These are phyloP conservation scores for Macaria notata DNA, from an alignment of 2,888 invertebrate species.

Conservation along the genomic window DNA sequence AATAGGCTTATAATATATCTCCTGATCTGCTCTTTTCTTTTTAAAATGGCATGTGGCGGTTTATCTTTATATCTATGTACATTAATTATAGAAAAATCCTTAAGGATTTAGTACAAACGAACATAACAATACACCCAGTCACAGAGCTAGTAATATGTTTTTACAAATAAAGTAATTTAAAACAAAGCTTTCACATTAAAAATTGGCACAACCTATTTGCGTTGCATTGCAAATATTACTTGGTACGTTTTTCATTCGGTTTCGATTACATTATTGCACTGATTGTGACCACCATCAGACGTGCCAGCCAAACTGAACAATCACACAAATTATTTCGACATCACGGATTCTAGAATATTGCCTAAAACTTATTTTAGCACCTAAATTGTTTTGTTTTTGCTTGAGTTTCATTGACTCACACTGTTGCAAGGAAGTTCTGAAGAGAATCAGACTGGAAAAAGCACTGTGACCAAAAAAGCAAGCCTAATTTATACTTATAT, in stretches of 20 bases:
- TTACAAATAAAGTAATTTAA: conserved; percentile 8
- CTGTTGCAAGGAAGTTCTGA: no score
- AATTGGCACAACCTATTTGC: conserved; percentile 18
- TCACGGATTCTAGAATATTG: conserved; percentile 17
- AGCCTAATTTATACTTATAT: no score
- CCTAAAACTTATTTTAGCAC: conserved; percentile 14
- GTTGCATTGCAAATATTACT: conserved; percentile 20
- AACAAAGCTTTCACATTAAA: conserved; percentile 13
- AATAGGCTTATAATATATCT: no score
- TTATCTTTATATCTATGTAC: no score
- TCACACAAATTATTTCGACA: conserved; percentile 20
- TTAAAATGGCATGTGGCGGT: no score
- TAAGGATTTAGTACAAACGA: no score
- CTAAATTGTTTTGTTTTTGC: conserved; percentile 7
- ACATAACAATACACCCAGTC: no score
- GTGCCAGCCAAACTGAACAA: conserved; percentile 37
- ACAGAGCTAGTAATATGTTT: background rate
- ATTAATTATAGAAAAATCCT: no score
- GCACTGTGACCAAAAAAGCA: no score
- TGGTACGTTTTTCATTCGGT: conserved; percentile 30
- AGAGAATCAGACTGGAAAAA: no score
- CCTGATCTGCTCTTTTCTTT: no score
- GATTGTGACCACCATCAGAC: conserved; percentile 38
- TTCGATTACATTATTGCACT: conserved; percentile 28
- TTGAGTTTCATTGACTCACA: conserved; percentile 1